A percentile compares a stretch with the other conserved stretches of the same genome.
phyloP scores from a whole-genome alignment of 2,113 vertebrate species.

The Tenrec ecaudatus region DNA sequence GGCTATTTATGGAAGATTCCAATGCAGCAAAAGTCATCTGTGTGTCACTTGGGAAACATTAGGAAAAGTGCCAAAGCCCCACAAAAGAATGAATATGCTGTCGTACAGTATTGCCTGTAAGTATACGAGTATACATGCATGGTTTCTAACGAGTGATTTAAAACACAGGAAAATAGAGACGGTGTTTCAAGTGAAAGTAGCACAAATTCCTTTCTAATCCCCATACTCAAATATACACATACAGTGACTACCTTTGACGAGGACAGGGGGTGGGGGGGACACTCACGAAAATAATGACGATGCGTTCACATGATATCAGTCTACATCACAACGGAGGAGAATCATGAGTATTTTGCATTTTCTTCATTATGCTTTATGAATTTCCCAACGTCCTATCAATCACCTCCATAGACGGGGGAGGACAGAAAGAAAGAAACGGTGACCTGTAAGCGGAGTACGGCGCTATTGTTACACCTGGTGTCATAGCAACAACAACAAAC shows the following conservation, averaged over 20 bases:
- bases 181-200: constrained; percentile 9
- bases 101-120: neutral
- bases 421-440: neutral
- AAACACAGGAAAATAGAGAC: neutral
- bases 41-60: neutral
- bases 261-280: neutral
- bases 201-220: constrained; percentile 32
- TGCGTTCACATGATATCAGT: neutral
- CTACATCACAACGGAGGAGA: neutral
- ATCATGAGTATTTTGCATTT: neutral
- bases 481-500: neutral
- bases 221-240: constrained; percentile 23
- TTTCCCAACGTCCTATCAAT: constrained; percentile 49
- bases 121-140: neutral
- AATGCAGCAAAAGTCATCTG: neutral
- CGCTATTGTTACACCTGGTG: neutral
- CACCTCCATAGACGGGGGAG: neutral
- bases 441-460: no score
- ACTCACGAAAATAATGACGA: constrained; percentile 29
- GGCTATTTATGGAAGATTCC: constrained; percentile 41
- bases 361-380: constrained; percentile 37
- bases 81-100: neutral
- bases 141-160: neutral
- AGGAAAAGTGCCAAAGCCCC: neutral
- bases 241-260: neutral